Evolutionary conservation across 2,113 vertebrate genomes (phyloP).

Genomic region (rabbit (Oryctolagus cuniculus)): mOryCun1.1 NC_091432.1:47028501-47029000

Average conservation of each 20-base stretch:
- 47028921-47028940: constrained; percentile 29
- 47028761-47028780: background rate
- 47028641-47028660: background rate
- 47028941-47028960: background rate
- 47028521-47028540: background rate
- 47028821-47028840: background rate
- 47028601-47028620: background rate
- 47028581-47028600: background rate
- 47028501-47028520: background rate
- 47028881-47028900: background rate
- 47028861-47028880: background rate
- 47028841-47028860: background rate
- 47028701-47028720: background rate
- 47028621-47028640: background rate
- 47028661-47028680: background rate
- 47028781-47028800: background rate
- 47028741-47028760: background rate
- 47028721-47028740: constrained; percentile 7
- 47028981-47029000: background rate
- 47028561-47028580: background rate
- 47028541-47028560: background rate
- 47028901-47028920: constrained; percentile 42
- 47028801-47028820: background rate
- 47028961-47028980: background rate
- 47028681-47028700: background rate